A percentile compares a stretch with the other conserved stretches of the same genome.
These are phyloP conservation scores for Aphelocoma californica DNA, from an alignment of 2,797 vertebrate species.

Conservation along the genomic window DNA sequence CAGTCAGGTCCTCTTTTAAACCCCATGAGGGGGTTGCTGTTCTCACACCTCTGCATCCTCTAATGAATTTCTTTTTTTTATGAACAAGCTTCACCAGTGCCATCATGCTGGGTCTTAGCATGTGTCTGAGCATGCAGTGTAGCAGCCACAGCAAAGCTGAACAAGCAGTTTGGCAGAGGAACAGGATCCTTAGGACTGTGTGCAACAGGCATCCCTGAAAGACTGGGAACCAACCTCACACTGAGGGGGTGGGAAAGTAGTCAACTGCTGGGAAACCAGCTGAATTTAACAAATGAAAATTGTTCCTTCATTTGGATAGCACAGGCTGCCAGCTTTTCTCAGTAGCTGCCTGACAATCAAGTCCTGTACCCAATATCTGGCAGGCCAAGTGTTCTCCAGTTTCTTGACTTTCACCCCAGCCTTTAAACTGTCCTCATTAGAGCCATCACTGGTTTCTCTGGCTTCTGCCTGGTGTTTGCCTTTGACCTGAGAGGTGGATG, in stretches of 20 bases:
- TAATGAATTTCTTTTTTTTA: background rate
- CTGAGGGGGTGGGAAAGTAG: background rate
- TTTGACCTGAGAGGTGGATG: background rate
- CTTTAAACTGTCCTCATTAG: background rate
- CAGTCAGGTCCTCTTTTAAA: background rate
- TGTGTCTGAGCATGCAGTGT: background rate
- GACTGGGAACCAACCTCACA: background rate
- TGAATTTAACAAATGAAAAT: slow-evolving; percentile 53
- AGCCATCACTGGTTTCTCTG: background rate
- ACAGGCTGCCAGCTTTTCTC: background rate
- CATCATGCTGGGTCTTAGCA: background rate
- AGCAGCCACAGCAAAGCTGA: background rate
- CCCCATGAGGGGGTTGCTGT: background rate
- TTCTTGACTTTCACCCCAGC: background rate
- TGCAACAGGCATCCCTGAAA: slow-evolving; percentile 7
- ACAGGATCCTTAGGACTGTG: slow-evolving; percentile 4
- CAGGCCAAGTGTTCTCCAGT: background rate
- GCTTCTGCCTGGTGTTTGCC: background rate
- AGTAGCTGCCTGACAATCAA: background rate
- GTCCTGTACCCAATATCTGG: background rate
- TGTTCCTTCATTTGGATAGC: background rate
- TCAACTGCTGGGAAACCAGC: slow-evolving; percentile 50
- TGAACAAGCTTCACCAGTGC: background rate
- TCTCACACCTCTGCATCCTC: background rate
- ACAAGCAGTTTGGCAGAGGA: slow-evolving; percentile 22